Evolutionary conservation across 2,113 vertebrate species (phyloP), one percentile per base, ranked within the genome.

Genomic region (Daubentonia madagascariensis): DNA sequence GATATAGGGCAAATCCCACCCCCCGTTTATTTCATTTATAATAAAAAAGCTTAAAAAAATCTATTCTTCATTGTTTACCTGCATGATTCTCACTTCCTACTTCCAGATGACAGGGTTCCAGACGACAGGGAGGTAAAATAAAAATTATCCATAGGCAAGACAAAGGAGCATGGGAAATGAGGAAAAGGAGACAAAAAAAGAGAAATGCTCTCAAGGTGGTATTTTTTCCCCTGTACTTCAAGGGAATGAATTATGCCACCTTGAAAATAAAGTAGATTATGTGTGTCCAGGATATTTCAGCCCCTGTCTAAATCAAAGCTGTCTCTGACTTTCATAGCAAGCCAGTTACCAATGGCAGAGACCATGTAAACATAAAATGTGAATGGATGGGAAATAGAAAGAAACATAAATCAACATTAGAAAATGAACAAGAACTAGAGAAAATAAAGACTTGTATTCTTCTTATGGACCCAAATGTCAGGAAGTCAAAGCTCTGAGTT

Each of bases 231-330:
- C 20, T 88, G 65, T 22, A 54, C 32, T 54, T 81, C 40, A 57
- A 80, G 90, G 94, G 45, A 40, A 7, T 37, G 45, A 81, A 85
- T 50, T 70, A 79, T 59, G 43, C 13, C 40, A 81, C 2, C 35
- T 89, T 61, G 10, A 40, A 94, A 67, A 52, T 68, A 89, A 91
- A 61, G 28, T 43, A 40, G 30, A 88, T 54, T 61, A 80, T 93
- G 20, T 75, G 13, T 73, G 16, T 68, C 54, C 28, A 25, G 63
- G 8, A 35, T 35, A 85, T 57, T 48, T 85, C 40, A 84, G 61
- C 20, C 63, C 61, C 52, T 73, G 72, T 75, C n/a, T 94, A 91
- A 96, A 84, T 87, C 61, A 92, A 75, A 93, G 40, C 40, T 94
- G 18, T 28, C n/a, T 65, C 37, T 63, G 52, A 40, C 16, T 96